phyloP scores from a whole-genome alignment of 2,113 vertebrate species.

The Gorsachius goisagi region DNA sequence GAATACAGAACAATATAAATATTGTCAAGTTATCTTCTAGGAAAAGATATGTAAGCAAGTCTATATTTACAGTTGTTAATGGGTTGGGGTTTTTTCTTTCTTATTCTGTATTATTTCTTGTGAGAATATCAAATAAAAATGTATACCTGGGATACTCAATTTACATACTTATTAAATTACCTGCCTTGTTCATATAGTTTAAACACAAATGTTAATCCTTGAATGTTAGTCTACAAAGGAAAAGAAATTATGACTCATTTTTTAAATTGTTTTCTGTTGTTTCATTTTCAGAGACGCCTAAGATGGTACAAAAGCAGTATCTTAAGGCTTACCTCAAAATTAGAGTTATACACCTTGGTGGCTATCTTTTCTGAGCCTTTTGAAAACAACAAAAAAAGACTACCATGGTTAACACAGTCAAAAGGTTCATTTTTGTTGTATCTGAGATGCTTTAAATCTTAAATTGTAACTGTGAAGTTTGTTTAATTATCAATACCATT shows the following conservation, averaged over 20 bases:
- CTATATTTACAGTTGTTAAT: neutral
- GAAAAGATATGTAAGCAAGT: neutral
- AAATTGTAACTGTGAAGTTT: neutral
- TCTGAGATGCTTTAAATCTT: neutral
- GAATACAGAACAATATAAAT: constrained; percentile 44
- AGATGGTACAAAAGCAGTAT: neutral
- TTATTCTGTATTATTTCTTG: neutral
- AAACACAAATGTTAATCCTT: neutral
- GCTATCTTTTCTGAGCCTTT: neutral
- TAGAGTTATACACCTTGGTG: neutral
- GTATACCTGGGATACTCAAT: neutral
- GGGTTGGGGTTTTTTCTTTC: accelerated
- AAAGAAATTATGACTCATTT: neutral
- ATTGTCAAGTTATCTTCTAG: neutral
- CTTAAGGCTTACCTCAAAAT: neutral
- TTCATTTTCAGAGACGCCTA: neutral
- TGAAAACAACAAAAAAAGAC: neutral
- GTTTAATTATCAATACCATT: neutral
- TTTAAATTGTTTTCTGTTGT: neutral
- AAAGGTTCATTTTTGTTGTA: neutral
- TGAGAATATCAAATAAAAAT: neutral
- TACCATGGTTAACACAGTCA: neutral
- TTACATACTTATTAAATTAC: neutral
- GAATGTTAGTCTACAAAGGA: neutral
- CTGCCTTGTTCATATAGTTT: neutral